Conservation (phyloP, 2,113 vertebrate genomes). For the Sphyrna mokarran region DNA sequence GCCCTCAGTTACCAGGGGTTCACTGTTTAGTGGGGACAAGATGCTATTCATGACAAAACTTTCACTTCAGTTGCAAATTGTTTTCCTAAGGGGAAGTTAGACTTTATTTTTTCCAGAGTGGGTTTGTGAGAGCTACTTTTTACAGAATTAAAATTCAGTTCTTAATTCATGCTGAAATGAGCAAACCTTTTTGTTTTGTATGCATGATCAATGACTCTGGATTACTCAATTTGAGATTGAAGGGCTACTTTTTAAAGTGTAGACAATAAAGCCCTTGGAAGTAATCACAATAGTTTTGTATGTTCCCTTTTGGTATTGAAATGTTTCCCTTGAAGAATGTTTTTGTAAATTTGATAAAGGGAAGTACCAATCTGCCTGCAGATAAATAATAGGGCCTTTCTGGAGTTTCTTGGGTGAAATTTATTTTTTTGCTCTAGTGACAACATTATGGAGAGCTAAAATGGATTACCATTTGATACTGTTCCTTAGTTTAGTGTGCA, state of each 20-base stretch:
- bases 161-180: constrained; percentile 23
- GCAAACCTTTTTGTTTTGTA: constrained; percentile 5
- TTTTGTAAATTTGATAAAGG: constrained; percentile 1
- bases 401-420: not conserved
- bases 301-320: not conserved
- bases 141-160: not conserved
- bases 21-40: constrained; percentile 25
- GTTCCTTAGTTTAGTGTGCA: not conserved
- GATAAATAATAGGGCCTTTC: not conserved
- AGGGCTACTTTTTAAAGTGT: not conserved
- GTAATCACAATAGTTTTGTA: not conserved
- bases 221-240: not conserved
- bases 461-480: not conserved
- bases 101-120: constrained; percentile 23
- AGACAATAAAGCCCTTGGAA: constrained; percentile 9
- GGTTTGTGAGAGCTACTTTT: constrained; percentile 7
- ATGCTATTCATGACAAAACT: constrained; percentile 33
- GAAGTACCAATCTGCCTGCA: not conserved
- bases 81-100: constrained; percentile 23
- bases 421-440: not conserved
- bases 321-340: not conserved
- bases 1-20: constrained; percentile 31
- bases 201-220: not conserved
- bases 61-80: constrained; percentile 6
- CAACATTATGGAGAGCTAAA: not conserved